A percentile compares a stretch with the other conserved stretches of the same genome.
phyloP scores from a whole-genome alignment of 2,888 invertebrate species.

The Stramonita haemastoma region DNA sequence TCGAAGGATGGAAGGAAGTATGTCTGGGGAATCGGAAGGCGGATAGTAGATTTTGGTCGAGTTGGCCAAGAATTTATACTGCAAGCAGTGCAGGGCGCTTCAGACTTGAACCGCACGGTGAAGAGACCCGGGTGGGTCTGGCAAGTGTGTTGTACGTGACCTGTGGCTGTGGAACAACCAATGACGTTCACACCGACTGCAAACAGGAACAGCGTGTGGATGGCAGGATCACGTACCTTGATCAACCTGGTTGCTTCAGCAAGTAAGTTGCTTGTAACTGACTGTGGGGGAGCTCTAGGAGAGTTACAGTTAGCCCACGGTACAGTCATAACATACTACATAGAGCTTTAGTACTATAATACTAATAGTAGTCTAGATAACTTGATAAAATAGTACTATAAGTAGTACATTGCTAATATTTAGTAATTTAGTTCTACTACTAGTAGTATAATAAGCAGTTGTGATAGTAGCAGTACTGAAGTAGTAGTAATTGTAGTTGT shows the following conservation, averaged over 20 bases:
- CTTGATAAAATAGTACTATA: too few relatives aligned
- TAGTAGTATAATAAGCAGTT: too few relatives aligned
- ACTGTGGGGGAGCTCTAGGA: too few relatives aligned
- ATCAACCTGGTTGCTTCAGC: constrained; percentile 25
- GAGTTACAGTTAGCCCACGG: too few relatives aligned
- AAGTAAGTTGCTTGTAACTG: not conserved
- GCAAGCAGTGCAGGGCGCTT: constrained; percentile 19
- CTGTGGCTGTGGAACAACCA: constrained; percentile 15
- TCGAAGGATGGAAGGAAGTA: not conserved
- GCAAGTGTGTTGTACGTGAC: constrained; percentile 29
- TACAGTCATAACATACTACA: too few relatives aligned
- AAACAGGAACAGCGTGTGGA: not conserved
- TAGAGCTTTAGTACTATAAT: too few relatives aligned
- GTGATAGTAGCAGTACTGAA: too few relatives aligned
- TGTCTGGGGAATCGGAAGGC: not conserved
- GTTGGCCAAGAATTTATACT: constrained; percentile 25
- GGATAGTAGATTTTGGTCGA: constrained; percentile 27
- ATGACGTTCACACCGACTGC: constrained; percentile 24
- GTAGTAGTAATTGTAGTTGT: too few relatives aligned
- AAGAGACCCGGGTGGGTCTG: constrained; percentile 21
- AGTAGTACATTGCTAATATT: too few relatives aligned
- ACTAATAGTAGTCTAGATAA: too few relatives aligned
- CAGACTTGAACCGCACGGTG: constrained; percentile 27
- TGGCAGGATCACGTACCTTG: not conserved
- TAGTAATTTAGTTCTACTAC: too few relatives aligned